Evolutionary conservation across 2,888 invertebrate genomes (phyloP).

Genomic region (Sminthurinus aureus): DNA sequence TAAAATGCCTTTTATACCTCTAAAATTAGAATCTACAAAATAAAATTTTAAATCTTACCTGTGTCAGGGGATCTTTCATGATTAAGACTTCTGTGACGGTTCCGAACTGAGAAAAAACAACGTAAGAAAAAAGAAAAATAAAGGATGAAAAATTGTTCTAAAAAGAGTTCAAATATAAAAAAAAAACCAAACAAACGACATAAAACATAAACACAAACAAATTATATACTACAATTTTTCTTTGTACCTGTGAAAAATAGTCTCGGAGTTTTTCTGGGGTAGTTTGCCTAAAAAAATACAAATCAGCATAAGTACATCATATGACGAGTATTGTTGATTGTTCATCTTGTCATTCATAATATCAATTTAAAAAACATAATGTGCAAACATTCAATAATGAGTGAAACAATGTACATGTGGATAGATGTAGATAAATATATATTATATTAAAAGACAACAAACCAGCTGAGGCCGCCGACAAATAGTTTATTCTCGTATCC

Average conservation of each 20-base stretch:
- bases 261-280: conserved; percentile 90
- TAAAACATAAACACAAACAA: too few relatives aligned
- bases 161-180: too few relatives aligned
- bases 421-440: background rate
- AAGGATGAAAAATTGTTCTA: too few relatives aligned
- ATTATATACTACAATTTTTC: too few relatives aligned
- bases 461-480: conserved; percentile 89
- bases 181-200: too few relatives aligned
- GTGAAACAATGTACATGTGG: background rate
- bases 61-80: conserved; percentile 91
- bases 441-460: background rate
- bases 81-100: conserved; percentile 90
- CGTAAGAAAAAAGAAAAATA: too few relatives aligned
- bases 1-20: too few relatives aligned
- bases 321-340: too few relatives aligned
- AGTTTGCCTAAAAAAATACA: conserved; percentile 70
- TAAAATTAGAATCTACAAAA: too few relatives aligned
- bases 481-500: conserved; percentile 72
- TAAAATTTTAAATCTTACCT: conserved; percentile 32
- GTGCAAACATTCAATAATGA: too few relatives aligned
- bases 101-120: conserved; percentile 74
- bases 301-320: background rate
- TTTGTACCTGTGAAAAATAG: conserved; percentile 72
- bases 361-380: too few relatives aligned
- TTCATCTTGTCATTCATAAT: too few relatives aligned